These are phyloP conservation scores for Oceanodroma leucorhoa DNA, from an alignment of 2,797 vertebrate species.

Conservation along the genomic window DNA sequence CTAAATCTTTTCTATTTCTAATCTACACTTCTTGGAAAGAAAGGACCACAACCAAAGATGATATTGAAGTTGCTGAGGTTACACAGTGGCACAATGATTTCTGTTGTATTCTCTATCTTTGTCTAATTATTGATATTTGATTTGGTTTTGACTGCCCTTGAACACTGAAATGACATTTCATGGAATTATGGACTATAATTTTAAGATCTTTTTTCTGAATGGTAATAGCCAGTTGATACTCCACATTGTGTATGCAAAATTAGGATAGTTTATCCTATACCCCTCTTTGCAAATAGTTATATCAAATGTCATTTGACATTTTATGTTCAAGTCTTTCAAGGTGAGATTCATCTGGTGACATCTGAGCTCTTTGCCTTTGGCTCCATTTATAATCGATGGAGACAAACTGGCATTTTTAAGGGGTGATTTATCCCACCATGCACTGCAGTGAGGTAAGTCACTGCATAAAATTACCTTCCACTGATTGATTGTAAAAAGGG, in stretches of 20 bases:
- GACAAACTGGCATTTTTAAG: neutral
- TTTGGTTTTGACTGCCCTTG: neutral
- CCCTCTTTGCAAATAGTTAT: neutral
- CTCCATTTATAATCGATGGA: neutral
- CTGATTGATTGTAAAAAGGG: neutral
- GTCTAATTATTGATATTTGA: neutral
- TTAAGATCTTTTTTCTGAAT: neutral
- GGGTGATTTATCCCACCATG: neutral
- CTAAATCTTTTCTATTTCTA: neutral
- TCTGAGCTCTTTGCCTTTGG: neutral
- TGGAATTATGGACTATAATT: neutral
- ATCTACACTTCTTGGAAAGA: neutral
- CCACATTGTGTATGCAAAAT: neutral
- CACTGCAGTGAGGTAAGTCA: neutral
- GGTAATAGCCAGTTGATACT: neutral
- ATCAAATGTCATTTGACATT: neutral
- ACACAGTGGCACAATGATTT: neutral
- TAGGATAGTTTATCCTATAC: neutral
- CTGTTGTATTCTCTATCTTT: neutral
- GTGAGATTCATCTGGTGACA: neutral
- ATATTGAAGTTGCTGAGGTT: neutral
- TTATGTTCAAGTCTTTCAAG: neutral
- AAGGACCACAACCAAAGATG: fast-evolving
- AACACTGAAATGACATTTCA: neutral
- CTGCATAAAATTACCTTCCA: neutral